A percentile compares a stretch with the other conserved stretches of the same genome.
These are phyloP conservation scores for Nymphalis urticae DNA, from an alignment of 2,888 invertebrate species.

Conservation along the genomic window DNA sequence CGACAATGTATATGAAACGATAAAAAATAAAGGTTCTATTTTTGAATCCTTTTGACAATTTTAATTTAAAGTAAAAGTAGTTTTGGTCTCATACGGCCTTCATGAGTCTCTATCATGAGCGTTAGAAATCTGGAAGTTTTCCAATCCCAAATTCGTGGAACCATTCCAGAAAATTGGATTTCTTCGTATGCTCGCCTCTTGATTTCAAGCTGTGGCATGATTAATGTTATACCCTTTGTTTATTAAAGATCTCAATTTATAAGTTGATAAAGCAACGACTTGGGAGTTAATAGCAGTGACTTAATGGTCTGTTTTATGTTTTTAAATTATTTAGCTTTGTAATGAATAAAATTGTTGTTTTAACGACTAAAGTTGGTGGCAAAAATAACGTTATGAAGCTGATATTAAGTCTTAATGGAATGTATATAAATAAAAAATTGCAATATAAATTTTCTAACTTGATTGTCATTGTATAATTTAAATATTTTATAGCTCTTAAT, in stretches of 20 bases:
- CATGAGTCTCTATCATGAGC: conserved; percentile 38
- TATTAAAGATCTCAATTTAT: conserved; percentile 32
- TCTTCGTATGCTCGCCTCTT: conserved; percentile 42
- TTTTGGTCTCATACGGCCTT: conserved; percentile 33
- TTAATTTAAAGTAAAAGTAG: conserved; percentile 34
- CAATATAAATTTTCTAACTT: too few species aligned
- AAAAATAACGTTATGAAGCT: too few species aligned
- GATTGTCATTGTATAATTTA: too few species aligned
- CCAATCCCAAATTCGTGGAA: conserved; percentile 46
- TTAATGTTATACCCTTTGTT: conserved; percentile 41
- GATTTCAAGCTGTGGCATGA: conserved; percentile 43
- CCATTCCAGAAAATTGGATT: conserved; percentile 47
- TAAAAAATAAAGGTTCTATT: not conserved
- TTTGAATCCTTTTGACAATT: conserved; percentile 2
- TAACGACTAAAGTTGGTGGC: too few species aligned
- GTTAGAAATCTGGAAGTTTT: conserved; percentile 48
- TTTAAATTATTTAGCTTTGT: too few species aligned
- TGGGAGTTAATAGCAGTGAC: not conserved
- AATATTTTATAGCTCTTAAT: too few species aligned
- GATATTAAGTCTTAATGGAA: too few species aligned
- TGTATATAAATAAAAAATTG: too few species aligned
- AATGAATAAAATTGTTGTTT: too few species aligned
- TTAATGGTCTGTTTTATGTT: conserved; percentile 3
- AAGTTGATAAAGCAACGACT: not conserved
- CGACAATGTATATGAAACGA: not conserved